A percentile compares a stretch with the other conserved stretches of the same genome.
These are phyloP conservation scores for Molossus molossus DNA, from an alignment of 2,797 vertebrate genomes.

Conservation along the genomic window DNA sequence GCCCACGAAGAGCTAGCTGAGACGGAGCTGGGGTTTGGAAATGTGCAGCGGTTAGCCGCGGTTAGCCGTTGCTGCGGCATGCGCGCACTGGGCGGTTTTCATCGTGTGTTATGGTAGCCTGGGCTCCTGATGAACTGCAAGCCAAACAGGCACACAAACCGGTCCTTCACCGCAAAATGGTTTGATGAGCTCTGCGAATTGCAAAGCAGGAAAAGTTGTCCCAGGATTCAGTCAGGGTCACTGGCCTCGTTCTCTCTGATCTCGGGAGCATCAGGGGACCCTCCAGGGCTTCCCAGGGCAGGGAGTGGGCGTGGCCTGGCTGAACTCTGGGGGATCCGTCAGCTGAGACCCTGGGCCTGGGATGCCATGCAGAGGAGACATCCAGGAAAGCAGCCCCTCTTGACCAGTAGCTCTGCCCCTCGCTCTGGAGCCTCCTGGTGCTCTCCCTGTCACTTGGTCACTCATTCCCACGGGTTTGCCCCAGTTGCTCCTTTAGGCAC, in stretches of 20 bases:
- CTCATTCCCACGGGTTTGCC: not conserved
- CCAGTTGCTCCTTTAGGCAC: not conserved
- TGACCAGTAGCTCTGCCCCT: not conserved
- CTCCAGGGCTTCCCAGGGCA: not conserved
- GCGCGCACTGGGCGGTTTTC: not conserved
- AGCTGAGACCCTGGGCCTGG: not conserved
- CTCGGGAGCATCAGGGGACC: not conserved
- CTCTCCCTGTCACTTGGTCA: not conserved
- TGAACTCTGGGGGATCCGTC: not conserved
- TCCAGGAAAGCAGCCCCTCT: not conserved
- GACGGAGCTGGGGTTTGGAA: not conserved
- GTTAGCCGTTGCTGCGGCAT: fast-evolving
- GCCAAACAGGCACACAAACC: not conserved
- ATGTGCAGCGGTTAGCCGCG: too few relatives aligned
- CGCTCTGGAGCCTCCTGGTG: not conserved
- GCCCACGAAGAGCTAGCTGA: not conserved
- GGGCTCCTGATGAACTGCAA: not conserved
- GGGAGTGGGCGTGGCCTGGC: not conserved
- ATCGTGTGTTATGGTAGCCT: not conserved
- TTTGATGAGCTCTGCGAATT: too few relatives aligned
- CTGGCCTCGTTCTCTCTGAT: fast-evolving
- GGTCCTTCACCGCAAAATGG: fast-evolving
- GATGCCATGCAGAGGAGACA: not conserved
- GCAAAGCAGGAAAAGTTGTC: not conserved
- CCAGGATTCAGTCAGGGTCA: not conserved